Percentiles rank a stretch among this genome's conserved stretches.
Evolutionary conservation across 1,140 invertebrate species (phyloP).

Genomic region (Penaeus chinensis): DNA sequence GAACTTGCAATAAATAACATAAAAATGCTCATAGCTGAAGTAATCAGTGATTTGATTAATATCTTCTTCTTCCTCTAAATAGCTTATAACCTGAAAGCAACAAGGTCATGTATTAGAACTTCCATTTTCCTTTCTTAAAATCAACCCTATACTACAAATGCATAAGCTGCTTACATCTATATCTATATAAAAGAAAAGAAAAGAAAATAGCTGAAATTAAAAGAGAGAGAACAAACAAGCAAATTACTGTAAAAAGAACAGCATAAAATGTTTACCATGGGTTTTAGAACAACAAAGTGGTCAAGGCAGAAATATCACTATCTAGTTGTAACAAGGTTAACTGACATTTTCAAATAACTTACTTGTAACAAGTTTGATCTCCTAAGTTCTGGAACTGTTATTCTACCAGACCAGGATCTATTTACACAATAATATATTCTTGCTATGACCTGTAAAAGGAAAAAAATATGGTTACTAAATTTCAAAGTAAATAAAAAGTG

Average conservation of each 20-base stretch:
- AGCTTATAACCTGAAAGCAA: conserved; percentile 66
- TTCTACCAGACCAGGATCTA: conserved; percentile 95
- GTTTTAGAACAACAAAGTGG: too few relatives aligned
- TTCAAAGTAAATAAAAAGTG: conserved; percentile 24
- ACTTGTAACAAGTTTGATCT: conserved; percentile 84
- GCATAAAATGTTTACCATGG: too few relatives aligned
- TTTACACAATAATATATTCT: conserved; percentile 99
- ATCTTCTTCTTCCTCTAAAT: conserved; percentile 86
- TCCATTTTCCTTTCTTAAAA: too few relatives aligned
- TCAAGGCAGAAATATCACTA: too few relatives aligned
- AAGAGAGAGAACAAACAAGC: too few relatives aligned
- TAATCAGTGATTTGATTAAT: conserved; percentile 96
- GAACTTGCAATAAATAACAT: conserved; percentile 99
- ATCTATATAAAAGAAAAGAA: not conserved
- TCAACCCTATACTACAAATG: not conserved
- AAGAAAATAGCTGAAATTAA: not conserved
- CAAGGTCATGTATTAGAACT: not conserved
- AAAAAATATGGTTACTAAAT: conserved; percentile 16
- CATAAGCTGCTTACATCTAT: too few relatives aligned
- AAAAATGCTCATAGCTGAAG: conserved; percentile 99
- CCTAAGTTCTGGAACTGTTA: conserved; percentile 89
- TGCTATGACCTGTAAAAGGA: conserved; percentile 84
- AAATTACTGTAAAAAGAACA: too few relatives aligned
- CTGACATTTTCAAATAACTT: conserved; percentile 9
- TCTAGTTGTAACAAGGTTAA: not conserved